These are phyloP conservation scores for Parascotia fuliginaria DNA, from an alignment of 2,888 invertebrate genomes.

Conservation along the genomic window DNA sequence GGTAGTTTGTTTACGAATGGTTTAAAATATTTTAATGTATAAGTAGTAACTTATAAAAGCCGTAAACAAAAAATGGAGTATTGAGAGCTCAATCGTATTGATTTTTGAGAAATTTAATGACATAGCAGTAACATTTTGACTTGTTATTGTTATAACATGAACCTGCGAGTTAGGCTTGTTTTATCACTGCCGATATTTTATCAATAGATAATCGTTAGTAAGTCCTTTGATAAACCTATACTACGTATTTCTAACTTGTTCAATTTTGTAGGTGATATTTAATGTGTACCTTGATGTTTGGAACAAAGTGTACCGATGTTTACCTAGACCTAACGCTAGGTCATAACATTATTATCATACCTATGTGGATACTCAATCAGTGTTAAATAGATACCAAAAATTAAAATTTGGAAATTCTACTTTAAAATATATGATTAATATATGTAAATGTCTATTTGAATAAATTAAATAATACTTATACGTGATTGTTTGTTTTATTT, in stretches of 20 bases:
- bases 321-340: slow-evolving; percentile 78
- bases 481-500: slow-evolving; percentile 75
- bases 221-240: slow-evolving; percentile 83
- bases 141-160: slow-evolving; percentile 48
- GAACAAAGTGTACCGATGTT: slow-evolving; percentile 75
- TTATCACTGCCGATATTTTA: slow-evolving; percentile 82
- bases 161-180: slow-evolving; percentile 72
- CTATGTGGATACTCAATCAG: slow-evolving; percentile 77
- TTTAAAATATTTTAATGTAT: slow-evolving; percentile 65
- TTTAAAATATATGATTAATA: slow-evolving; percentile 72
- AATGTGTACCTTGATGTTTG: slow-evolving; percentile 81
- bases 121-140: slow-evolving; percentile 31
- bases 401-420: slow-evolving; percentile 80
- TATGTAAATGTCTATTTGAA: slow-evolving; percentile 85
- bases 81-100: slow-evolving; percentile 41
- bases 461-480: slow-evolving; percentile 80
- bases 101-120: slow-evolving; percentile 44
- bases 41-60: slow-evolving; percentile 51
- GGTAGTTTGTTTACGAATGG: slow-evolving; percentile 72
- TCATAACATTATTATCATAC: slow-evolving; percentile 66
- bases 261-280: slow-evolving; percentile 85
- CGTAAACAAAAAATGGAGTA: slow-evolving; percentile 46
- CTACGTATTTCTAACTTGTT: slow-evolving; percentile 81
- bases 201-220: slow-evolving; percentile 70
- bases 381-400: slow-evolving; percentile 82